Evolutionary conservation across 2,888 invertebrate genomes (phyloP).

Genomic region (Drosophila differens): DNA sequence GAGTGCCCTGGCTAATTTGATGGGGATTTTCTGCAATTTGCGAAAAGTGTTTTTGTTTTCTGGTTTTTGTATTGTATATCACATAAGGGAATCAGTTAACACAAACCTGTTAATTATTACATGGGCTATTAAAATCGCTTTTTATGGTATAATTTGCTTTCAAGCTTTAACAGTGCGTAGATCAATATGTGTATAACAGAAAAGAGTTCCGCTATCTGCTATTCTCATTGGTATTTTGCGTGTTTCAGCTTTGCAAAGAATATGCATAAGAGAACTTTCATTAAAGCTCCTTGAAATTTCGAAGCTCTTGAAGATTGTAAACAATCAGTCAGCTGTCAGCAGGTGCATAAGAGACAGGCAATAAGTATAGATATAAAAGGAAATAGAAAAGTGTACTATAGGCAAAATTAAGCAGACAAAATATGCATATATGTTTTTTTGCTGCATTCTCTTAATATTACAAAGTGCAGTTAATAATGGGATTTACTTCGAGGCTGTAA

Average conservation of each 20-base stretch:
- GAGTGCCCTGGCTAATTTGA: slow-evolving; percentile 6
- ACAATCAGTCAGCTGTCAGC: slow-evolving; percentile 48
- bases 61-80: slow-evolving; percentile 18
- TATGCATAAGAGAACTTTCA: not conserved
- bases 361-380: slow-evolving; percentile 2
- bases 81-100: slow-evolving; percentile 44
- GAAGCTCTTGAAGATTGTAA: slow-evolving; percentile 24
- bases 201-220: not conserved
- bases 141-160: slow-evolving; percentile 3
- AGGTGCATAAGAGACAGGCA: not conserved
- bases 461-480: not conserved
- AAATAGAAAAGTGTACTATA: not conserved
- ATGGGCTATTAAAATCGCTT: slow-evolving; percentile 9
- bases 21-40: slow-evolving; percentile 37
- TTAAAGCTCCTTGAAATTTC: not conserved
- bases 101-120: slow-evolving; percentile 42
- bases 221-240: not conserved
- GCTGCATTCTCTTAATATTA: slow-evolving; percentile 16
- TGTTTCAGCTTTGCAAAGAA: slow-evolving; percentile 1
- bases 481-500: not conserved
- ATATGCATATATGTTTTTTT: not conserved
- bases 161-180: not conserved
- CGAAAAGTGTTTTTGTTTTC: slow-evolving; percentile 18
- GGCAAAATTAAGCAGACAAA: slow-evolving; percentile 1
- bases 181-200: not conserved